Evolutionary conservation across 2,113 vertebrate species (phyloP).

Genomic region (Chloropsis hardwickii): DNA sequence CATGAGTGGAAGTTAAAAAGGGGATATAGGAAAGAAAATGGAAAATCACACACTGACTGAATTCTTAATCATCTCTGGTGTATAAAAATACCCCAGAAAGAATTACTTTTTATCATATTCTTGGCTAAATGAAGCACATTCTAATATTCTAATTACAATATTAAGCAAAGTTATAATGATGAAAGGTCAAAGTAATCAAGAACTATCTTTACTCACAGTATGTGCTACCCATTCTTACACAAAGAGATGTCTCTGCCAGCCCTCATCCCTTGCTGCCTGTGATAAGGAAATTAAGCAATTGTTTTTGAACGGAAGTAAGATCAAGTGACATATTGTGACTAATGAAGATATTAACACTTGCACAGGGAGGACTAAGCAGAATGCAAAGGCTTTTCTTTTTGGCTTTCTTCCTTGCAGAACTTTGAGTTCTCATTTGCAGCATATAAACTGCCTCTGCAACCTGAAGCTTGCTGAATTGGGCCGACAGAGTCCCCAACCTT

Average conservation of each 20-base stretch:
- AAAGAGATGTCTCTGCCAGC: neutral
- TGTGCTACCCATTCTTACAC: neutral
- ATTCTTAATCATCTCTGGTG: neutral
- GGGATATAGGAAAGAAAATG: neutral
- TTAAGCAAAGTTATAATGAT: constrained; percentile 1
- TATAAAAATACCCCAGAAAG: neutral
- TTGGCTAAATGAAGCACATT: neutral
- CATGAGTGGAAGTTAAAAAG: neutral
- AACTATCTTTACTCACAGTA: neutral
- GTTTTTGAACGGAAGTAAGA: neutral
- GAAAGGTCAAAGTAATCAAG: constrained; percentile 49
- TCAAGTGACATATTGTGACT: neutral
- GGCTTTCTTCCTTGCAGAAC: neutral
- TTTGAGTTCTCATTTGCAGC: neutral
- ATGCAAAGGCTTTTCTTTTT: neutral
- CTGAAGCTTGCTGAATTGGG: neutral
- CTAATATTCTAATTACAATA: constrained; percentile 17
- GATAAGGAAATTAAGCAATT: constrained; percentile 23
- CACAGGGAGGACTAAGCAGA: neutral
- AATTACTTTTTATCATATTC: neutral
- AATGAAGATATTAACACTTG: neutral
- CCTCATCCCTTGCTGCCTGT: neutral
- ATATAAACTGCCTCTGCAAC: neutral
- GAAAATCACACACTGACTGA: neutral
- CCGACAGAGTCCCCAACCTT: neutral